Conservation (phyloP, 2,797 vertebrate species). For the Nasua narica region DNA sequence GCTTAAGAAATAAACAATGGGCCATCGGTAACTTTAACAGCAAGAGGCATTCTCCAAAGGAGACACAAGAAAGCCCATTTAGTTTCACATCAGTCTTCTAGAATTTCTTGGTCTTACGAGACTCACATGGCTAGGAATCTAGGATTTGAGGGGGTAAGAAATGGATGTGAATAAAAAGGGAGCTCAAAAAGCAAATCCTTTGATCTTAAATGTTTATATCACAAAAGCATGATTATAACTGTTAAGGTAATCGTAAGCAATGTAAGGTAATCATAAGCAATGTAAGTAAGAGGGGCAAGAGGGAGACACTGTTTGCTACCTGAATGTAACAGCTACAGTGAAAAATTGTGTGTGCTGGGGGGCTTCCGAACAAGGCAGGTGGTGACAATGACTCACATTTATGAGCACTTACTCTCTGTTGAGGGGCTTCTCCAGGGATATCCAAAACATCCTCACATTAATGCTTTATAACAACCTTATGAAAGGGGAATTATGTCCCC, state of each 20-base stretch:
- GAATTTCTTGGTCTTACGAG: background rate
- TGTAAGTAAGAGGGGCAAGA: background rate
- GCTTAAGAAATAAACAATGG: background rate
- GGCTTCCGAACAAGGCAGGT: background rate
- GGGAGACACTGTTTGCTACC: no score
- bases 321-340: no score
- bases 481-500: fast-evolving
- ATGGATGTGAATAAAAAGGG: background rate
- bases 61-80: background rate
- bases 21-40: fast-evolving
- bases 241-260: background rate
- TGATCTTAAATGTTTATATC: background rate
- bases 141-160: background rate
- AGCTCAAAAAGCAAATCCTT: background rate
- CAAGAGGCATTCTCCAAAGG: background rate
- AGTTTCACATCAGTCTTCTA: background rate
- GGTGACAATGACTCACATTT: fast-evolving
- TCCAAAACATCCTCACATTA: background rate
- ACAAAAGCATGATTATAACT: background rate
- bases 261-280: background rate
- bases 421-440: no score
- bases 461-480: fast-evolving
- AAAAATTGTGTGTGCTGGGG: background rate
- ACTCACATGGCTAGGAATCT: background rate
- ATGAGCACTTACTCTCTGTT: fast-evolving